Conservation (phyloP, 2,113 vertebrate species). For the Aegithalos caudatus region DNA sequence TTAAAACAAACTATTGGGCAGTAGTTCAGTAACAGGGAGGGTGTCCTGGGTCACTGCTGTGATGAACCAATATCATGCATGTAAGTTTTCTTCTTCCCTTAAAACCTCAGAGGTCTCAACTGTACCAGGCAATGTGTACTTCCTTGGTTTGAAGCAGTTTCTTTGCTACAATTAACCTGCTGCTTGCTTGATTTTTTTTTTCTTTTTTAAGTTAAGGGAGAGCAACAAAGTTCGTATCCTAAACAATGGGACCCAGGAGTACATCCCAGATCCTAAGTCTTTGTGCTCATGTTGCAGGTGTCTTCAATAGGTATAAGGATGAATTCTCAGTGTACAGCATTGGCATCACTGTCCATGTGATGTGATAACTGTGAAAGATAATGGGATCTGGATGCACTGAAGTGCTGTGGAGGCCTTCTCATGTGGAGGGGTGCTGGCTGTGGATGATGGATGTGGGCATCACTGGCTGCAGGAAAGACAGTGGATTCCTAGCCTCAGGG, state of each 20-base stretch:
- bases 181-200: background rate
- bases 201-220: background rate
- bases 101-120: background rate
- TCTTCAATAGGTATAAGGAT: rapidly evolving
- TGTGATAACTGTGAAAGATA: background rate
- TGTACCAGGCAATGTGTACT: background rate
- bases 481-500: rapidly evolving
- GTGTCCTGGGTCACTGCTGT: background rate
- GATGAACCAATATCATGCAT: background rate
- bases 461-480: background rate
- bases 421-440: background rate
- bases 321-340: background rate
- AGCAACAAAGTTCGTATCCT: background rate
- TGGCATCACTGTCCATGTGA: no score
- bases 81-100: background rate
- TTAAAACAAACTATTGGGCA: background rate
- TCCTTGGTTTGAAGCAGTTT: background rate
- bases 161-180: background rate
- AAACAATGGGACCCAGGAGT: background rate
- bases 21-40: background rate
- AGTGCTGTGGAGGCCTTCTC: rapidly evolving
- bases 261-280: background rate
- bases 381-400: background rate
- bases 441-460: background rate
- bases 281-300: rapidly evolving